Evolutionary conservation across 2,888 invertebrate genomes (phyloP).

Genomic region (Loripinus fragilis): DNA sequence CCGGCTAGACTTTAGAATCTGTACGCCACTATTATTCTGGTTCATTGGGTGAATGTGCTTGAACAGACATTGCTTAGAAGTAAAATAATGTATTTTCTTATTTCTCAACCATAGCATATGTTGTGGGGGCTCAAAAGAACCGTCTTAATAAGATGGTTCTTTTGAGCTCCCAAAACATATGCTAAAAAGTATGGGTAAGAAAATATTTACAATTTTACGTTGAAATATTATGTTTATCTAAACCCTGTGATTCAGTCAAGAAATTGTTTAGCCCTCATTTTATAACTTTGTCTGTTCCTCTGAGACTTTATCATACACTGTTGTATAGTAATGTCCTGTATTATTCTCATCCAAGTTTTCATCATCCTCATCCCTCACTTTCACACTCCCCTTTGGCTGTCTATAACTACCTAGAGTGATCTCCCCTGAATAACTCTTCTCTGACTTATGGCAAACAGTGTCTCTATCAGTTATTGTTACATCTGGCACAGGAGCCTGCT

Average conservation of each 20-base stretch:
- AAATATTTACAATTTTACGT: too few relatives aligned
- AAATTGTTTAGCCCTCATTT: not conserved
- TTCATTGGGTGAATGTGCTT: too few relatives aligned
- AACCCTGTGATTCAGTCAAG: not conserved
- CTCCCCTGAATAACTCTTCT: not conserved
- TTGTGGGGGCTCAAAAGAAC: too few relatives aligned
- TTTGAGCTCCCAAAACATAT: too few relatives aligned
- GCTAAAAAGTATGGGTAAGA: too few relatives aligned
- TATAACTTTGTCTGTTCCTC: constrained; percentile 12
- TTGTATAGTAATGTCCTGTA: constrained; percentile 45
- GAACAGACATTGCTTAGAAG: too few relatives aligned
- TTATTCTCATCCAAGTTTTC: constrained; percentile 1
- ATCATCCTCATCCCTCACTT: not conserved
- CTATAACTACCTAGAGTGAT: constrained; percentile 46
- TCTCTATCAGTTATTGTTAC: not conserved
- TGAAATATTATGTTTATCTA: not conserved
- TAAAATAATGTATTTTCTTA: too few relatives aligned
- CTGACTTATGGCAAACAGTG: not conserved
- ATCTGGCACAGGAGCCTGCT: constrained; percentile 44
- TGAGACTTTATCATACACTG: constrained; percentile 53
- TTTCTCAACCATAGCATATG: too few relatives aligned
- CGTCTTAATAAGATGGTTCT: too few relatives aligned
- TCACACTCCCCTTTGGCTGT: constrained; percentile 47
- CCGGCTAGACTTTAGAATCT: too few relatives aligned
- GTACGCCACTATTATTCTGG: too few relatives aligned